These are phyloP conservation scores for Adineta ricciae DNA, from an alignment of 2,888 invertebrate species.

Conservation along the genomic window DNA sequence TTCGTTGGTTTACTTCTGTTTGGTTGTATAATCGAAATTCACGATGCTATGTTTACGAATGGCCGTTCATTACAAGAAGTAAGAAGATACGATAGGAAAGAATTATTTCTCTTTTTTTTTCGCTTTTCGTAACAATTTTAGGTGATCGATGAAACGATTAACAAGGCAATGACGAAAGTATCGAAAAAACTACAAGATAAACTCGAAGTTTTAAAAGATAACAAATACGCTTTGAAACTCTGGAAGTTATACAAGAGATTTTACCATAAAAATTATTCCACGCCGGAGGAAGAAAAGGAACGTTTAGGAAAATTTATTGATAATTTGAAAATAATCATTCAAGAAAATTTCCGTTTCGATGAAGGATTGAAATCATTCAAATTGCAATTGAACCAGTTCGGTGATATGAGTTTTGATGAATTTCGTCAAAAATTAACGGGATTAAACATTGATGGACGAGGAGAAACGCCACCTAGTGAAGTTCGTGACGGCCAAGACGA, in stretches of 20 bases:
- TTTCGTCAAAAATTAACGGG: neutral
- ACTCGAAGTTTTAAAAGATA: neutral
- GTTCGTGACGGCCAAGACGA: no score
- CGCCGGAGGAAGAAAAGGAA: neutral
- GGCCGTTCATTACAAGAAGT: neutral
- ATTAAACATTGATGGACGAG: neutral
- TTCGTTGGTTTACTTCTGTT: neutral
- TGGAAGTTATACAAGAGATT: constrained; percentile 3
- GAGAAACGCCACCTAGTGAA: neutral
- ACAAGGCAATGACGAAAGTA: neutral
- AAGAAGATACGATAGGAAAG: neutral
- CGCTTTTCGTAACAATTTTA: neutral
- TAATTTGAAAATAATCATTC: constrained; percentile 16
- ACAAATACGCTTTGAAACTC: neutral
- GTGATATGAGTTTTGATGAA: neutral
- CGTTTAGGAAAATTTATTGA: constrained; percentile 13
- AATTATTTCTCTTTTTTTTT: neutral
- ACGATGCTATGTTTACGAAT: neutral
- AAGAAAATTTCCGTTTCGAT: neutral
- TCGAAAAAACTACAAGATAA: neutral
- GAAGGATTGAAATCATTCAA: neutral
- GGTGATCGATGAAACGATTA: neutral
- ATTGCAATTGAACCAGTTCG: neutral
- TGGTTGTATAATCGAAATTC: neutral
- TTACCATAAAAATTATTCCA: neutral